A percentile compares a stretch with the other conserved stretches of the same genome.
Evolutionary conservation across 2,797 vertebrate genomes (phyloP).

Genomic region (Sebastes matsubarae): DNA sequence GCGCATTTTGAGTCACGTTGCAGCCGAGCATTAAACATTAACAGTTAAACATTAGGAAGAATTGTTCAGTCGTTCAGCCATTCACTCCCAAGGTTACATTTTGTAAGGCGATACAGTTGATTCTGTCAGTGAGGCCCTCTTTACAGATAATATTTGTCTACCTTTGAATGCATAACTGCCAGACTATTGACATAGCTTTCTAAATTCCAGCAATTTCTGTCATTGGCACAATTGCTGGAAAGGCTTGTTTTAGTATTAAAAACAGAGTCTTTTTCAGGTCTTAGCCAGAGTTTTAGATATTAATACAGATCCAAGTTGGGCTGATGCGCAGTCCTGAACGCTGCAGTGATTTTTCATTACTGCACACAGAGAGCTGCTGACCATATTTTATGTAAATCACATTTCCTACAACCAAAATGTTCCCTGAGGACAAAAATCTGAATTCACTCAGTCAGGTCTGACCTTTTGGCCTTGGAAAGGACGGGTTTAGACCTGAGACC

Average conservation of each 20-base stretch:
- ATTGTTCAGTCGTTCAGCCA: not conserved
- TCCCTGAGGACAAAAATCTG: constrained; percentile 55
- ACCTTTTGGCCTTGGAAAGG: constrained; percentile 65
- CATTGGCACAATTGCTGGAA: not conserved
- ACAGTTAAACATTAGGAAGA: not conserved
- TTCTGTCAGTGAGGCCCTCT: constrained; percentile 17
- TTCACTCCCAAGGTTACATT: constrained; percentile 27
- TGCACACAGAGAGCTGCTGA: constrained; percentile 44
- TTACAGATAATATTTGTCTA: constrained; percentile 14
- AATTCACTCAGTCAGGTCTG: constrained; percentile 59
- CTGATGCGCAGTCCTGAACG: not conserved
- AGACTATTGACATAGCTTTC: constrained; percentile 13
- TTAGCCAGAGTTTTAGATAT: constrained; percentile 10
- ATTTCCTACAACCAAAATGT: constrained; percentile 39
- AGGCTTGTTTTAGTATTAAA: not conserved
- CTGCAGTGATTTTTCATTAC: constrained; percentile 22
- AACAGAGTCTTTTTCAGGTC: constrained; percentile 2
- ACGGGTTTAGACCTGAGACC: constrained; percentile 50
- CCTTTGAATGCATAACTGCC: constrained; percentile 3
- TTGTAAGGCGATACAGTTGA: constrained; percentile 34
- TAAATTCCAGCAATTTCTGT: constrained; percentile 34
- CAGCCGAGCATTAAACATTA: constrained; percentile 6
- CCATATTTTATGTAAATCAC: constrained; percentile 64
- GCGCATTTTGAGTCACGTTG: not conserved
- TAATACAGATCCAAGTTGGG: constrained; percentile 17